Conservation (phyloP, 2,888 invertebrate genomes). For the Cloeon dipterum region DNA sequence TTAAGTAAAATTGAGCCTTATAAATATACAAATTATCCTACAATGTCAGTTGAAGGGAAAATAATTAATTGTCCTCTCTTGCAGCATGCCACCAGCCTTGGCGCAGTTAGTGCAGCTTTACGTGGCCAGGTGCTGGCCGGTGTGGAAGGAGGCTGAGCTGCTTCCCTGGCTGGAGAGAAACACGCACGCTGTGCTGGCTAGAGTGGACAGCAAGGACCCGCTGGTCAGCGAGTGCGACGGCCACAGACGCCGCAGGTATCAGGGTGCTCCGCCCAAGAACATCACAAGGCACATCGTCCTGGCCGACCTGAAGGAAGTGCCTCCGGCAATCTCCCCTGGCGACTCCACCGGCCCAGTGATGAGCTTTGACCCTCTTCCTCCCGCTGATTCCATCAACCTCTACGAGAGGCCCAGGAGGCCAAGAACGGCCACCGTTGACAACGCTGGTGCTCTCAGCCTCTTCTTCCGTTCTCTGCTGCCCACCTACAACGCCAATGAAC, state of each 20-base stretch:
- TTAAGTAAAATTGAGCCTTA: too few species aligned
- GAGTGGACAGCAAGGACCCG: constrained; percentile 35
- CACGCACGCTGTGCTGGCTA: constrained; percentile 35
- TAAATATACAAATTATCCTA: too few species aligned
- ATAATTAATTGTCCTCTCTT: too few species aligned
- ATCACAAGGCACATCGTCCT: constrained; percentile 44
- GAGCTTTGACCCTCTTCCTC: constrained; percentile 59
- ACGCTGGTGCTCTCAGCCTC: constrained; percentile 20
- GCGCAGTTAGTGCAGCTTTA: constrained; percentile 49
- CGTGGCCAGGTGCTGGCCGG: constrained; percentile 41
- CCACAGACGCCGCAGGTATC: constrained; percentile 35
- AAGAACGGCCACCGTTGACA: constrained; percentile 9
- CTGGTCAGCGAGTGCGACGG: constrained; percentile 31
- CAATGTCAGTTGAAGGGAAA: too few species aligned
- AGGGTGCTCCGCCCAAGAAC: constrained; percentile 34
- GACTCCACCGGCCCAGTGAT: constrained; percentile 35
- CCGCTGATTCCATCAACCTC: constrained; percentile 43
- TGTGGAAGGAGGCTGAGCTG: constrained; percentile 57
- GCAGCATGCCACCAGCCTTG: constrained; percentile 38
- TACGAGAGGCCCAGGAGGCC: constrained; percentile 29
- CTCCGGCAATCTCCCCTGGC: constrained; percentile 18
- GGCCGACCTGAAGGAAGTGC: constrained; percentile 44
- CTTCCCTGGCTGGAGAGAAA: constrained; percentile 55
- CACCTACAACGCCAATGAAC: constrained; percentile 29
- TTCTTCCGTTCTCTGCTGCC: constrained; percentile 52